Evolutionary conservation across 2,888 invertebrate genomes (phyloP).

Genomic region (Polydrusus pterygomalis): DNA sequence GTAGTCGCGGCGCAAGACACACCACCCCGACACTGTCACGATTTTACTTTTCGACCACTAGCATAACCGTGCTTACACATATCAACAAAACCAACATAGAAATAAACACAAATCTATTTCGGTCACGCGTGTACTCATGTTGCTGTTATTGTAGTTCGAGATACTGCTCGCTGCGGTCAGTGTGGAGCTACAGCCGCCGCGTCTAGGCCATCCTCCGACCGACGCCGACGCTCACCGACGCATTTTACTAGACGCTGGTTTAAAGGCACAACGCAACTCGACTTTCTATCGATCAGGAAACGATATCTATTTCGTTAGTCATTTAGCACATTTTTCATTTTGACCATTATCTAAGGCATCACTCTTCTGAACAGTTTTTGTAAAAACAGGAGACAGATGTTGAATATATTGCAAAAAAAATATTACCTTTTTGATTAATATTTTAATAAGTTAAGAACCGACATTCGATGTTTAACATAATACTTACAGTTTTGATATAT

Average conservation of each 20-base stretch:
- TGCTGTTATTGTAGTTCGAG: conserved; percentile 63
- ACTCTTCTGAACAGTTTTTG: not conserved
- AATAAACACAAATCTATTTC: conserved; percentile 63
- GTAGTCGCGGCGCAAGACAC: conserved; percentile 28
- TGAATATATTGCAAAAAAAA: not conserved
- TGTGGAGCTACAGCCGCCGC: conserved; percentile 62
- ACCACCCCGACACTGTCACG: conserved; percentile 40
- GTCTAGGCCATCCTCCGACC: conserved; percentile 64
- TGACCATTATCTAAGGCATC: conserved; percentile 25
- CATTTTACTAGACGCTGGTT: conserved; percentile 55
- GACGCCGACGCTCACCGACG: conserved; percentile 61
- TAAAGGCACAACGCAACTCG: conserved; percentile 61
- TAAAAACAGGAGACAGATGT: not conserved
- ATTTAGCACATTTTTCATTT: conserved; percentile 40
- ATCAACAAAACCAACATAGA: conserved; percentile 55
- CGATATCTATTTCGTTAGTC: conserved; percentile 52
- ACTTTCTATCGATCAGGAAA: conserved; percentile 60
- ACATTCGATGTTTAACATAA: too few relatives aligned
- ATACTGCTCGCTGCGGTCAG: conserved; percentile 60
- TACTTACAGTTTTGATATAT: too few relatives aligned
- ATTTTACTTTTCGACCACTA: conserved; percentile 30
- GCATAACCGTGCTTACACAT: conserved; percentile 50
- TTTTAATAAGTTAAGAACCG: too few relatives aligned
- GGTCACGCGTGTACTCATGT: conserved; percentile 63
- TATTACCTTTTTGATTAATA: not conserved